Evolutionary conservation across 2,797 vertebrate genomes (phyloP).

Genomic region (Argya squamiceps): DNA sequence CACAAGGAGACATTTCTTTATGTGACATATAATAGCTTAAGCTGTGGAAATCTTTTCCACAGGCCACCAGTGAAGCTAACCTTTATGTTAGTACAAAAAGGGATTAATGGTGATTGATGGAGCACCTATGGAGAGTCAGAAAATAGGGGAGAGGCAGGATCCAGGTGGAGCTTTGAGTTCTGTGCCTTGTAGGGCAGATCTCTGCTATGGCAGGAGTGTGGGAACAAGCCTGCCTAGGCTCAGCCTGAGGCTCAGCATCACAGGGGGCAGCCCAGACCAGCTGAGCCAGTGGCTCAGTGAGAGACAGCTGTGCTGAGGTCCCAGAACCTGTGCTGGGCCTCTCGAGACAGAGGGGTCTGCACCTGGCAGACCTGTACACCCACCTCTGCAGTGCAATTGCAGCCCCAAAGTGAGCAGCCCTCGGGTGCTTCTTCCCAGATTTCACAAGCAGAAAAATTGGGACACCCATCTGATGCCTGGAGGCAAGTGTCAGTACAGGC

Average conservation of each 20-base stretch:
- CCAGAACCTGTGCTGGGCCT: neutral
- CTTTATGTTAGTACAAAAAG: neutral
- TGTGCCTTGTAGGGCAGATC: neutral
- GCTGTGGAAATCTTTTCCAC: neutral
- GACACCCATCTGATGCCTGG: neutral
- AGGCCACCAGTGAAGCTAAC: neutral
- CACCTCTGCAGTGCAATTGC: neutral
- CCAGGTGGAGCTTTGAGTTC: neutral
- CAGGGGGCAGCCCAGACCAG: neutral
- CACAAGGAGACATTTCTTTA: neutral
- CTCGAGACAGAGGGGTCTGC: neutral
- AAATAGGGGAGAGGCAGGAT: neutral
- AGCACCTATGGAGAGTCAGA: neutral
- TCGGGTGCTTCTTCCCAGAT: accelerated
- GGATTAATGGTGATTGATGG: neutral
- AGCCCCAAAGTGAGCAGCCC: neutral
- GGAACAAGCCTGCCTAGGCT: neutral
- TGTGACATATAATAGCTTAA: accelerated
- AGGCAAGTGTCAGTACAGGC: neutral
- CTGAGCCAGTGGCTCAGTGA: neutral
- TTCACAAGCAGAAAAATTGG: neutral
- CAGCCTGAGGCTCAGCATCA: neutral
- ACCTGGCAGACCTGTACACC: neutral
- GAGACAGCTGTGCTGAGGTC: neutral
- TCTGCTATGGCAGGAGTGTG: neutral